Base-by-base conservation (phyloP, 2,888 invertebrate species). In the Autographa pulchrina region DNA sequence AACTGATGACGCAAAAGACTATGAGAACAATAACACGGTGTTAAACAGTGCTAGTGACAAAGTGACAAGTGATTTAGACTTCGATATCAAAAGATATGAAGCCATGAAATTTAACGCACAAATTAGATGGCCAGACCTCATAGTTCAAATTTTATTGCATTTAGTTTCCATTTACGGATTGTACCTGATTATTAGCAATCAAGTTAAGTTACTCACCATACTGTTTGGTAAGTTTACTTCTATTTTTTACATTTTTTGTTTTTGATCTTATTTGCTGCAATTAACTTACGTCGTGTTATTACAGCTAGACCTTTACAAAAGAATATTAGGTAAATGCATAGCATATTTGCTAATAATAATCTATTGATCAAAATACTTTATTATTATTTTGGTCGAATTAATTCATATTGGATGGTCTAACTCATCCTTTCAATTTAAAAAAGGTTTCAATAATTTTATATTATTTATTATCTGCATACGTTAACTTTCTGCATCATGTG, bases 101-200 rank as follows among this genome's bases (percentile, higher is more conserved):
- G 89, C 90, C 31, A 92, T 93, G 86, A 92, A 94, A 76, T 98
- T 97, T 84, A 93, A 91, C 73, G 96, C 98, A 3, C 92, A 93
- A 81, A 96, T 98, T 72, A 96, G 96, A 89, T 98, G 98, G 98
- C 97, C 97, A 0, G 98, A 98, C 89, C 92, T 98, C 2, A 88
- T 92, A 18, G 98, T 96, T 25, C 98, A 98, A 93, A 82, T 97
- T 74, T 97, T 97, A 81, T 94, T 98, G 86, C 98, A 98, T 91
- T 89, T 89, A 71, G 97, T 98, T 43, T 96, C 96, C 77, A 80
- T 97, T 54, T 98, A 98, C 87, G 98, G 98, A 78, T 77, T 98
- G 56, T 97, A 96, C 91, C 96, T 98, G 87, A 95, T 97, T 68
- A 86, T 97, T 78, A 96, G 96, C 38, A 90, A 91, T 75, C 90